Conservation (phyloP, 2,797 vertebrate species). For the Myioborus miniatus region DNA sequence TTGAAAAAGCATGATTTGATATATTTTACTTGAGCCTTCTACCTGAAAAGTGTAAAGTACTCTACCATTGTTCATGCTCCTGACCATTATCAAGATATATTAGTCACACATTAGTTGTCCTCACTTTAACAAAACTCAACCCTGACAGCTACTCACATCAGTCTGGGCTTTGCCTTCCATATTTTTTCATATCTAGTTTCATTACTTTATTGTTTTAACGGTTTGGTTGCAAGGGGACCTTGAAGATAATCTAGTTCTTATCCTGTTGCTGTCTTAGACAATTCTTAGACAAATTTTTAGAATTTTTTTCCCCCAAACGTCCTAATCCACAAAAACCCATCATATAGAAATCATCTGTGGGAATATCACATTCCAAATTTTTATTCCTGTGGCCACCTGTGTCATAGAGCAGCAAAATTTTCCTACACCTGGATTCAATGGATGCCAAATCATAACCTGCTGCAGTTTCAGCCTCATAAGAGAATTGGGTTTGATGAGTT, state of each 20-base stretch:
- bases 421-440: background rate
- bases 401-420: background rate
- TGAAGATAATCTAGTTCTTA: background rate
- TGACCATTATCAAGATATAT: background rate
- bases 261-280: accelerated
- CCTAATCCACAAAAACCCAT: background rate
- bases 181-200: background rate
- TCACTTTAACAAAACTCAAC: background rate
- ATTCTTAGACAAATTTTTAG: background rate
- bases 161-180: background rate
- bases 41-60: background rate
- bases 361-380: background rate
- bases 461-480: background rate
- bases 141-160: background rate
- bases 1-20: background rate
- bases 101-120: background rate
- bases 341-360: background rate
- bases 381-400: background rate
- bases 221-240: background rate
- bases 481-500: background rate
- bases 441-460: background rate
- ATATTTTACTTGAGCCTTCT: background rate
- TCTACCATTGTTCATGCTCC: background rate
- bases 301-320: background rate
- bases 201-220: background rate